Evolutionary conservation across 2,888 invertebrate species (phyloP).

Genomic region (Empis stercorea): DNA sequence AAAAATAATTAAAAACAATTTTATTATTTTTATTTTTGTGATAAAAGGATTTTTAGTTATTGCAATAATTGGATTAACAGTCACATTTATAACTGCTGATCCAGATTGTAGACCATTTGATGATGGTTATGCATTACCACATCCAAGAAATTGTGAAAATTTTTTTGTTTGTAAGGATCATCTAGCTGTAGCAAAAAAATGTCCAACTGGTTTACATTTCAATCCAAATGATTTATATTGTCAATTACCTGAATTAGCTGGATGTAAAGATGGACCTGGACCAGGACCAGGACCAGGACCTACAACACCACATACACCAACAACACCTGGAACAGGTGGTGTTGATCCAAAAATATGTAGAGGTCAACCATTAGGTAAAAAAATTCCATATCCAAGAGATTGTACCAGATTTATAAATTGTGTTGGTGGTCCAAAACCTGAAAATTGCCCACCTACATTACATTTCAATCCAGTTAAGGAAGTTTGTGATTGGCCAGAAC

Average conservation of each 20-base stretch:
- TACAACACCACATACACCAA: background rate
- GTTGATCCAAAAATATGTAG: background rate
- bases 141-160: no score
- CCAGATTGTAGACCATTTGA: no score
- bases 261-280: background rate
- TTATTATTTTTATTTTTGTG: no score
- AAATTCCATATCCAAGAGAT: background rate
- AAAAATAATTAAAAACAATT: no score
- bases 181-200: background rate
- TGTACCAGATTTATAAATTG: slow-evolving; percentile 1
- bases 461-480: background rate
- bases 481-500: background rate
- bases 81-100: no score
- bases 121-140: no score
- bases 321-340: no score
- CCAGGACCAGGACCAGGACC: background rate
- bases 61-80: no score
- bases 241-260: background rate
- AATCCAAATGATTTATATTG: background rate
- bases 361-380: background rate
- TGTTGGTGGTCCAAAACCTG: background rate
- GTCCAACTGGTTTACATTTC: background rate
- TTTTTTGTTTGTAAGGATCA: no score
- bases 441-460: background rate
- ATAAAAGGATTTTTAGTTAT: no score